phyloP scores from a whole-genome alignment of 2,113 vertebrate genomes.

The Strix aluco region DNA sequence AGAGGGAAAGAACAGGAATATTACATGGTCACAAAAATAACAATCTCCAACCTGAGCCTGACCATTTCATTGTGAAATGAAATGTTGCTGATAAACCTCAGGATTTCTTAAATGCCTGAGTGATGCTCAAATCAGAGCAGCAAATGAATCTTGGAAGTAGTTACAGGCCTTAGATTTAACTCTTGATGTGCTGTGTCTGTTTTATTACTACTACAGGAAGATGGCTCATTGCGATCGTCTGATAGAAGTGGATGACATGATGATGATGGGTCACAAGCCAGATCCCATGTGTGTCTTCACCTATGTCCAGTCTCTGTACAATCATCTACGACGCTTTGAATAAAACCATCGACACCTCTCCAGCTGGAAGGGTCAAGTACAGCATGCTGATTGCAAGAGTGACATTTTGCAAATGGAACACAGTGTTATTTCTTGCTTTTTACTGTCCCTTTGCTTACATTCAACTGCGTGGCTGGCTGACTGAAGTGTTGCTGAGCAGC shows the following conservation, averaged over 20 bases:
- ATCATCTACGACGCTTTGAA: slow-evolving; percentile 90
- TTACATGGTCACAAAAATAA: not conserved
- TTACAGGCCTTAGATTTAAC: not conserved
- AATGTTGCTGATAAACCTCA: not conserved
- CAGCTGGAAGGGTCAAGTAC: not conserved
- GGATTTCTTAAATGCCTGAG: not conserved
- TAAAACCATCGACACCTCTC: slow-evolving; percentile 42
- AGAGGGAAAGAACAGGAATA: not conserved
- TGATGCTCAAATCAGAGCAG: not conserved
- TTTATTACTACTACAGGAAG: slow-evolving; percentile 74
- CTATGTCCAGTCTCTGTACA: slow-evolving; percentile 96
- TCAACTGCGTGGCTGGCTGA: not conserved
- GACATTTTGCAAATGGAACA: not conserved
- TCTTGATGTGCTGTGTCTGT: not conserved
- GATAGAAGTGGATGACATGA: slow-evolving; percentile 98
- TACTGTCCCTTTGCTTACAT: not conserved
- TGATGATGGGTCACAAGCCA: slow-evolving; percentile 92
- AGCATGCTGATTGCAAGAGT: not conserved
- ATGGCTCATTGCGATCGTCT: slow-evolving; percentile 93
- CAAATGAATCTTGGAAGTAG: not conserved
- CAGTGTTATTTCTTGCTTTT: not conserved
- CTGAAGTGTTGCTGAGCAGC: not conserved
- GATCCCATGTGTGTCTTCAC: slow-evolving; percentile 99
- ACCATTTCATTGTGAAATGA: not conserved
- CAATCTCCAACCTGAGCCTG: not conserved